Conservation (phyloP, 2,113 vertebrate genomes). For the Mugil cephalus region DNA sequence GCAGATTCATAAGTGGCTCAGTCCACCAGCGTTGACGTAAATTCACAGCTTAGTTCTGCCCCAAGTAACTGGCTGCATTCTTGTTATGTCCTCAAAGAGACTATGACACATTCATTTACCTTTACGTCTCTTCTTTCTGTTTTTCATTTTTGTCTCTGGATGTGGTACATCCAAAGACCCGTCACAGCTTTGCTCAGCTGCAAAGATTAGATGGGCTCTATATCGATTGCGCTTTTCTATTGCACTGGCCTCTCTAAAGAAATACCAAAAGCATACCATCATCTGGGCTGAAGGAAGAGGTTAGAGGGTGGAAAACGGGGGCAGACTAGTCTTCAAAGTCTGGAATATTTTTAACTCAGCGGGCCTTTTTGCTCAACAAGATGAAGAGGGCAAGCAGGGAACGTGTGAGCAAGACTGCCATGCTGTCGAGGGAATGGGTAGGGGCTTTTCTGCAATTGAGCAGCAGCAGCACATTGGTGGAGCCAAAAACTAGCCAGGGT, state of each 20-base stretch:
- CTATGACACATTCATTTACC: conserved; percentile 60
- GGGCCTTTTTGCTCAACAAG: conserved; percentile 46
- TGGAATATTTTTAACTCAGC: conserved; percentile 50
- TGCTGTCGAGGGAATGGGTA: conserved; percentile 51
- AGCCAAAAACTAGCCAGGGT: conserved; percentile 48
- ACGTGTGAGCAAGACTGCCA: conserved; percentile 41
- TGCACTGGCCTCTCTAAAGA: conserved; percentile 64
- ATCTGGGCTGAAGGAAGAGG: conserved; percentile 45
- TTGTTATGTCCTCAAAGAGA: conserved; percentile 48
- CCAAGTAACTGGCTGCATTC: conserved; percentile 46
- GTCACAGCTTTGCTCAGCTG: conserved; percentile 57
- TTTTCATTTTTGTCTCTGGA: conserved; percentile 44
- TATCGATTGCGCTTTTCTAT: conserved; percentile 79
- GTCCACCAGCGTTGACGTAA: conserved; percentile 57
- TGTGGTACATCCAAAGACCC: conserved; percentile 46
- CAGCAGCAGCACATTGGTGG: not conserved
- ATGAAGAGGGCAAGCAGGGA: conserved; percentile 47
- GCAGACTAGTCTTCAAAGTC: conserved; percentile 47
- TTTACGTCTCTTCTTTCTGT: conserved; percentile 53
- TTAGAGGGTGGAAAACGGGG: conserved; percentile 27
- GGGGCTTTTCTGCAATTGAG: conserved; percentile 55
- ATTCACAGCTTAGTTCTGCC: conserved; percentile 43
- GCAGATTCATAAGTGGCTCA: conserved; percentile 65
- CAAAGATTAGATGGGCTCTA: conserved; percentile 75
- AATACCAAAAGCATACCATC: conserved; percentile 66